Base-by-base conservation (phyloP, 2,888 invertebrate genomes). In the Amblyjoppa proteus region DNA sequence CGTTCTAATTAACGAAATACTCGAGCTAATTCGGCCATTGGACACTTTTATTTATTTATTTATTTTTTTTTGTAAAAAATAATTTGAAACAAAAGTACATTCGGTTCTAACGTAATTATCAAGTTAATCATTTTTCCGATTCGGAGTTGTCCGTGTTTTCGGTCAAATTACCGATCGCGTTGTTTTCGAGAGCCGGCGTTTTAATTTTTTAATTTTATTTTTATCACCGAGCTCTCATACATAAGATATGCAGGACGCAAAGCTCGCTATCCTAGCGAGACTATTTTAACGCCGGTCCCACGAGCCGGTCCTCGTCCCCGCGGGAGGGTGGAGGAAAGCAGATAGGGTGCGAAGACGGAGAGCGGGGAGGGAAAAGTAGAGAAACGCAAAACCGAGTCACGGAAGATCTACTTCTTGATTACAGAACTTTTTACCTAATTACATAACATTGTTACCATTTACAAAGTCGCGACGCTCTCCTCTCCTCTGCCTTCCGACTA, bases 341-440 rank as follows among this genome's bases (percentile, higher is more conserved):
- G 88, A 86, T 79, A 81, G 82, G 84, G 81, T 64, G 88, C 83
- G 80, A 82, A 80, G 74, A 83, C 70, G 83, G 84, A 81, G 81
- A 76, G 66, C 58, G 38, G 77, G 76, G 80, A 74, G 71, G 71
- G 84, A 77, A 79, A 56, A 75, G 74, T 79, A 58, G 77, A 69
- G 61, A 77, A 70, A 45, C 81, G 68, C 20, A 77, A 64, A 85
- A 86, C 73, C 88, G 90, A 90, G 90, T 90, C 91, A 89, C 88
- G 88, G 91, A 91, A 93, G 93, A 93, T 93, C 92, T 93, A 93
- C 93, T 93, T 93, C 94, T 93, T 93, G 93, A 93, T 94, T 94
- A 93, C 92, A 90, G 92, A 93, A 93, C 93, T 93, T 94, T 93
- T 93, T 93, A 93, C 92, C 92, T 93, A 93, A 93, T 93, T 93